Conservation (phyloP, 2,797 vertebrate species). For the Buphagus erythrorhynchus region DNA sequence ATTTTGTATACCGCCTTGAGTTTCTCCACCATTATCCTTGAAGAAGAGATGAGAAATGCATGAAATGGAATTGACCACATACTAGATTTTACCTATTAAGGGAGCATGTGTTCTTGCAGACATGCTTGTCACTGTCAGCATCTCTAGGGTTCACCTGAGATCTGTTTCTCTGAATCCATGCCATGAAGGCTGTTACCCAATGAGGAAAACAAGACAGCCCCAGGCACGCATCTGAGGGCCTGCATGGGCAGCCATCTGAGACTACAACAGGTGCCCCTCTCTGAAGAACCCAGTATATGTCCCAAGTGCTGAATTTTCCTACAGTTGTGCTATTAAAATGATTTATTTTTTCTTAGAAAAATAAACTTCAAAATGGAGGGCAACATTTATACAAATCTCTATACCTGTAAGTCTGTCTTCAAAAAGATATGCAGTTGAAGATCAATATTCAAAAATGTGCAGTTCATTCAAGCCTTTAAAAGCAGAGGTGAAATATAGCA, state of each 20-base stretch:
- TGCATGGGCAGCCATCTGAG: not conserved
- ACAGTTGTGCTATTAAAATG: not conserved
- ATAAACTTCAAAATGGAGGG: not conserved
- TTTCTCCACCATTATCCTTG: not conserved
- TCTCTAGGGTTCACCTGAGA: not conserved
- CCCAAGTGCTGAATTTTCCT: not conserved
- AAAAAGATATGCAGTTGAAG: not conserved
- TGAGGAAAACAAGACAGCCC: not conserved
- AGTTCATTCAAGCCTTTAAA: conserved; percentile 6
- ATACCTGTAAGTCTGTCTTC: not conserved
- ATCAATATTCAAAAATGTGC: not conserved
- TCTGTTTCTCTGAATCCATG: not conserved
- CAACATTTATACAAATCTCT: not conserved
- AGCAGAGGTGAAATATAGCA: not conserved
- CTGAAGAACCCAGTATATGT: not conserved
- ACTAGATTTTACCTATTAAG: not conserved
- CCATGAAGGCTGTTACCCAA: not conserved
- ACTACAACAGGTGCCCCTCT: rapidly evolving
- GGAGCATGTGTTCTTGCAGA: not conserved
- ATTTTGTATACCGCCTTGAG: not conserved
- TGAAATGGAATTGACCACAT: not conserved
- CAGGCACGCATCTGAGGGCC: not conserved
- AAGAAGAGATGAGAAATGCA: not conserved
- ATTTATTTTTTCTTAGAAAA: not conserved
- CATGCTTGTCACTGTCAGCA: not conserved